These are phyloP conservation scores for Stigmatopora argus DNA, from an alignment of 2,113 vertebrate species.

Conservation along the genomic window DNA sequence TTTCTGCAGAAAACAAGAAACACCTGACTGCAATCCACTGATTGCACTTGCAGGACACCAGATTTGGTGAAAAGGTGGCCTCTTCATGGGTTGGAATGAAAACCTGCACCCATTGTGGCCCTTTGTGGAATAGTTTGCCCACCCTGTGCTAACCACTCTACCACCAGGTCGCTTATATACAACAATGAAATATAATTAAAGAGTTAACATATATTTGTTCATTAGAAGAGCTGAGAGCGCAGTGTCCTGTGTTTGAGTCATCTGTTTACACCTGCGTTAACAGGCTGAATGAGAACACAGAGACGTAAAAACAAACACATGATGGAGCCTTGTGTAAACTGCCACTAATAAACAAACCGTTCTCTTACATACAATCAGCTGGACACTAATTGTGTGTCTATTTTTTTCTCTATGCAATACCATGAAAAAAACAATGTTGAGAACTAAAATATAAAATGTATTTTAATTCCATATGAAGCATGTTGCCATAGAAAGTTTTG, in stretches of 20 bases:
- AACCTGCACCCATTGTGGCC: too few relatives aligned
- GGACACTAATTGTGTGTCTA: not conserved
- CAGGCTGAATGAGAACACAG: slow-evolving; percentile 58
- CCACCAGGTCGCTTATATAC: not conserved
- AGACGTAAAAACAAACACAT: slow-evolving; percentile 39
- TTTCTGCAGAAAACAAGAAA: too few relatives aligned
- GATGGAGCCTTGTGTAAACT: slow-evolving; percentile 56
- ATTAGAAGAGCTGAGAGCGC: slow-evolving; percentile 39
- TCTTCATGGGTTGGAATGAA: too few relatives aligned
- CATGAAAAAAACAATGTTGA: not conserved
- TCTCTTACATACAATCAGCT: slow-evolving; percentile 13
- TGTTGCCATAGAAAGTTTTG: too few relatives aligned
- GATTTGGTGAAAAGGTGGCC: too few relatives aligned
- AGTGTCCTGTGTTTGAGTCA: slow-evolving; percentile 49
- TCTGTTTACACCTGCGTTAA: slow-evolving; percentile 61
- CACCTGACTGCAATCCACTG: too few relatives aligned
- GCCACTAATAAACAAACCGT: slow-evolving; percentile 38
- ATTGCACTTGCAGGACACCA: too few relatives aligned
- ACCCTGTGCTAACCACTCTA: too few relatives aligned
- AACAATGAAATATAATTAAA: not conserved
- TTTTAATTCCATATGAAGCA: too few relatives aligned
- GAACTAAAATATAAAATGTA: not conserved
- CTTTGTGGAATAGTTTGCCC: too few relatives aligned
- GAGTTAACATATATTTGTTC: not conserved
- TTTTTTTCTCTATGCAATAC: not conserved